Evolutionary conservation across 2,113 vertebrate species (phyloP).

Genomic region (Puntigrus tetrazona): DNA sequence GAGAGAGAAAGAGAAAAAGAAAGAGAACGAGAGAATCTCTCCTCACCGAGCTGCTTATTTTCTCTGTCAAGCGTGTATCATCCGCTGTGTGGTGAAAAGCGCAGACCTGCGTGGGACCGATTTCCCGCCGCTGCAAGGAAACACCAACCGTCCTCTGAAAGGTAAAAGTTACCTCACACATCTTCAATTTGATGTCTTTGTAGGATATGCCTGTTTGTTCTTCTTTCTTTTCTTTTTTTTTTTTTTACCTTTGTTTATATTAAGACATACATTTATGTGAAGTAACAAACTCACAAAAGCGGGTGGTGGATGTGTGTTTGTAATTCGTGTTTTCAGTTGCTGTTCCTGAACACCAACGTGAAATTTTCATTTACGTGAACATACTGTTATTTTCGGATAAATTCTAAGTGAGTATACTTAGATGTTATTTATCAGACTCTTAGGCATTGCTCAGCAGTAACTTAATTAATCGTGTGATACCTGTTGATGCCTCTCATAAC

Average conservation of each 20-base stretch:
- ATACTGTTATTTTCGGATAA: neutral
- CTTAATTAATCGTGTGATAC: slow-evolving; percentile 1
- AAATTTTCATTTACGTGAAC: neutral
- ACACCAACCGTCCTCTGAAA: slow-evolving; percentile 30
- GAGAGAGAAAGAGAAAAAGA: neutral
- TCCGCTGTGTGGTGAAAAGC: slow-evolving; percentile 23
- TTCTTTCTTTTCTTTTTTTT: neutral
- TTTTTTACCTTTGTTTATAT: neutral
- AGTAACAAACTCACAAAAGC: neutral
- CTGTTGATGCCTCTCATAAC: slow-evolving; percentile 29
- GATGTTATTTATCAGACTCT: neutral
- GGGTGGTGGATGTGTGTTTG: neutral
- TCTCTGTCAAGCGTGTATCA: slow-evolving; percentile 28
- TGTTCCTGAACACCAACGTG: neutral
- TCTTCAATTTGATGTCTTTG: neutral
- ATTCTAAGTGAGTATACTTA: neutral
- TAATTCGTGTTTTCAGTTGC: neutral
- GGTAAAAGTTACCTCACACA: slow-evolving; percentile 45
- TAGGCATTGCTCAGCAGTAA: neutral
- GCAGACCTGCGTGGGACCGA: slow-evolving; percentile 39
- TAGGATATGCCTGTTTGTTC: neutral
- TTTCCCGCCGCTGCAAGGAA: slow-evolving; percentile 29
- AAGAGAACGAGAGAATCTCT: slow-evolving; percentile 41
- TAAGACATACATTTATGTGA: neutral
- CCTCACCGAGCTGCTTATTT: slow-evolving; percentile 27